Evolutionary conservation across 2,797 vertebrate genomes (phyloP).

Genomic region (Phoeniculus purpureus): DNA sequence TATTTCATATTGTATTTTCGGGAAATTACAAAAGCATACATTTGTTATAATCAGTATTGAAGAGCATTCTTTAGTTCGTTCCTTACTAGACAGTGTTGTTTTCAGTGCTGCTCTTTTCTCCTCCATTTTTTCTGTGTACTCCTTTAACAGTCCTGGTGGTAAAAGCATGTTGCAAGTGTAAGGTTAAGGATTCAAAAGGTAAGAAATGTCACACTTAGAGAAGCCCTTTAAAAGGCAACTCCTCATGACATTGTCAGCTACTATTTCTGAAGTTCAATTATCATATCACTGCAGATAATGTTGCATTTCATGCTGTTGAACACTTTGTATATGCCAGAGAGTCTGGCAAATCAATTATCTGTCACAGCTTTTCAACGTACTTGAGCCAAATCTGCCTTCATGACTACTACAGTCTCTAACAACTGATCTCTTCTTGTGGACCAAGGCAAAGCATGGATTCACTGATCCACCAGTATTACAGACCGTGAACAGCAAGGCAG

Average conservation of each 20-base stretch:
- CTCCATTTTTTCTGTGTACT: background rate
- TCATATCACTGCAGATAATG: slow-evolving; percentile 22
- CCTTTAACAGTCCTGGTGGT: background rate
- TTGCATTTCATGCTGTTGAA: slow-evolving; percentile 20
- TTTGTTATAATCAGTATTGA: background rate
- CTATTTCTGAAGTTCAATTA: slow-evolving; percentile 36
- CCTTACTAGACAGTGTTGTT: background rate
- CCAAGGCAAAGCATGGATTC: background rate
- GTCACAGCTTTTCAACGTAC: background rate
- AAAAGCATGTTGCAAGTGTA: background rate
- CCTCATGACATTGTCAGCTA: slow-evolving; percentile 14
- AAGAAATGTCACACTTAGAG: background rate
- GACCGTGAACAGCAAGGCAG: too few species aligned
- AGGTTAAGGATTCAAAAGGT: slow-evolving; percentile 2
- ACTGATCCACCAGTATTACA: background rate
- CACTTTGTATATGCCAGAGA: background rate
- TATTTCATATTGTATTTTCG: background rate
- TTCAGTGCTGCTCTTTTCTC: background rate
- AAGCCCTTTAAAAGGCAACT: background rate
- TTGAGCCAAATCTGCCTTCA: background rate
- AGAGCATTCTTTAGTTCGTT: background rate
- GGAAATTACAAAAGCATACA: background rate
- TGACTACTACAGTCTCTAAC: background rate
- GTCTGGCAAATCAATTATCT: background rate
- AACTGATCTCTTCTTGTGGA: background rate